These are phyloP conservation scores for Sebastes glaucus DNA, from an alignment of 2,797 vertebrate species.

Conservation along the genomic window DNA sequence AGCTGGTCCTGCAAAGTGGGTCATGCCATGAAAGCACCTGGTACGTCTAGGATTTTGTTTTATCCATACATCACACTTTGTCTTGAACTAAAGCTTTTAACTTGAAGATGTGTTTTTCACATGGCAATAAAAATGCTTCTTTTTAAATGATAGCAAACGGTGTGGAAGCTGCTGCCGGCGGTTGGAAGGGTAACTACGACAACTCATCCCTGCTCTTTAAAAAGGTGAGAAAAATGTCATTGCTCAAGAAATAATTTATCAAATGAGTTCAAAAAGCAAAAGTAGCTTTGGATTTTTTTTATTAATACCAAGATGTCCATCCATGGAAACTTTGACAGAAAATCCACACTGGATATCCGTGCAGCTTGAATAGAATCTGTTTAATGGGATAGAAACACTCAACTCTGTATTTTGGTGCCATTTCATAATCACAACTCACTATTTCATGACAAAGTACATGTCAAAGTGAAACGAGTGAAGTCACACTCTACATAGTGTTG, in stretches of 20 bases:
- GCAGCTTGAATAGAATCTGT: neutral
- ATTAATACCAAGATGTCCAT: neutral
- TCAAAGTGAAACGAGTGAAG: no score
- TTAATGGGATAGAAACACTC: neutral
- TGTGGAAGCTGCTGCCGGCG: constrained; percentile 65
- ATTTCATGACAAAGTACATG: no score
- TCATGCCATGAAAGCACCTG: constrained; percentile 84
- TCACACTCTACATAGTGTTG: neutral
- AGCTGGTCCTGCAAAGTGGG: constrained; percentile 94
- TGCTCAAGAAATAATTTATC: neutral
- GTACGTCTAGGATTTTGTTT: constrained; percentile 26
- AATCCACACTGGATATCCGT: neutral
- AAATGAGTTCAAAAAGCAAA: neutral
- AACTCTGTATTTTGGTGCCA: neutral
- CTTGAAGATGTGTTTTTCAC: neutral
- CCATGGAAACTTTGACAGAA: neutral
- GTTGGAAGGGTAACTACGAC: constrained; percentile 84
- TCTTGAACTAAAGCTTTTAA: neutral
- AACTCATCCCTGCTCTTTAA: constrained; percentile 87
- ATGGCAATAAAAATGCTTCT: neutral
- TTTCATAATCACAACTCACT: neutral
- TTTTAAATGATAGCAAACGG: constrained; percentile 64
- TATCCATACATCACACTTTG: neutral
- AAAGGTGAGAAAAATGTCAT: constrained; percentile 79
- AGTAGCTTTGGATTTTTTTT: neutral